phyloP scores from a whole-genome alignment of 2,113 vertebrate genomes.

The Ursus arctos region DNA sequence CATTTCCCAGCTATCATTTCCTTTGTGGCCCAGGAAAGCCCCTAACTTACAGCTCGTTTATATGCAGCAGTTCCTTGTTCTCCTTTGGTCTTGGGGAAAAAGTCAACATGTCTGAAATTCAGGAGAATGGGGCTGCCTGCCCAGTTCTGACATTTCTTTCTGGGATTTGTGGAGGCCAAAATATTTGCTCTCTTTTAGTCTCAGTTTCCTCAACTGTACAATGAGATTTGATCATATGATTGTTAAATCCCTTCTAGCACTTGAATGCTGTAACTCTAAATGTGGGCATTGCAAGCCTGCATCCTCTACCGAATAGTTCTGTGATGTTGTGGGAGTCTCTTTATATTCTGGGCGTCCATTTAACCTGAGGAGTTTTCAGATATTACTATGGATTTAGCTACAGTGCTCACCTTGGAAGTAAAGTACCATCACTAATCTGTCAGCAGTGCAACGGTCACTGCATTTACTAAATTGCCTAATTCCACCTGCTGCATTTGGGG shows the following conservation, averaged over 20 bases:
- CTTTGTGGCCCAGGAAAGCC: background rate
- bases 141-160: background rate
- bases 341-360: background rate
- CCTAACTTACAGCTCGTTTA: background rate
- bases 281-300: background rate
- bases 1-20: background rate
- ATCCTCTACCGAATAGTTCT: background rate
- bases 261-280: slow-evolving; percentile 15
- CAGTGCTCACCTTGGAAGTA: background rate
- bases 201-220: slow-evolving; percentile 71
- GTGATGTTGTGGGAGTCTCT: background rate
- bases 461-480: background rate
- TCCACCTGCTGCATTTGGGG: background rate
- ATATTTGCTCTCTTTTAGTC: slow-evolving; percentile 33
- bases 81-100: background rate
- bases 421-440: background rate
- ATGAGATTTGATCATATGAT: slow-evolving; percentile 46
- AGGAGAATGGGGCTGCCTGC: background rate
- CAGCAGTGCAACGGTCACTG: background rate
- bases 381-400: background rate
- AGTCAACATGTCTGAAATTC: background rate
- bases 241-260: slow-evolving; percentile 31
- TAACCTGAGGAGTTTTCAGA: slow-evolving; percentile 21
- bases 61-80: background rate
- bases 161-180: slow-evolving; percentile 6